Evolutionary conservation across 2,113 vertebrate genomes (phyloP), one percentile per base, ranked within the genome.

Genomic region (Malaclemys terrapin): DNA sequence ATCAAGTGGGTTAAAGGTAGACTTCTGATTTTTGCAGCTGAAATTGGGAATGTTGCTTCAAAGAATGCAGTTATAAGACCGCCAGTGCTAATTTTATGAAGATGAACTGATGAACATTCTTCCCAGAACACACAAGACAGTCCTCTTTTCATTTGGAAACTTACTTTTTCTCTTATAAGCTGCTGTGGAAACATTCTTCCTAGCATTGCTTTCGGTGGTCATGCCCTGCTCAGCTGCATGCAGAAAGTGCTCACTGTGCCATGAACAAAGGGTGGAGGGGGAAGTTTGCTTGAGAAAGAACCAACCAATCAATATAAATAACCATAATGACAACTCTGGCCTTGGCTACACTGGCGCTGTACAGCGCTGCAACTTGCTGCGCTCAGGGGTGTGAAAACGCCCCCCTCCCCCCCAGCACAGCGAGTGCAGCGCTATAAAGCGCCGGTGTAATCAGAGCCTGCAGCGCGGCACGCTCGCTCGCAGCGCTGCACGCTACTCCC

Each of bases 31-130:
- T 0, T 56, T 88, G 87, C 56, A 80, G 83, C 88, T 97, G 84
- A 91, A 93, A 57, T 47, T 45, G 76, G 53, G 47, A 92, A 49
- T 80, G 72, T 45, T 45, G 76, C 82, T 96, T 96, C 94, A 88
- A 85, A 96, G 82, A 81, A 38, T 89, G 47, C 57, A 81, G 31
- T 90, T 90, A 76, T 94, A 92, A 42, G 79, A 31, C 17, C 54
- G 89, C 88, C 84, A 65, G 90, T 97, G 94, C 90, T 97, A 92
- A 97, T 96, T 95, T 87, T 83, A 96, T 92, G 91, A 96, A 96
- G 96, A 96, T 96, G 96, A 94, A 94, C 83, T 93, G 94, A 97
- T 96, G 95, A 95, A 97, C 94, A 91, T 92, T 91, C 91, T 96
- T 97, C 97, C 95, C 96, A 97, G 97, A 93, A 20, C 81, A 84